Base-by-base conservation (phyloP, 2,888 invertebrate species). In the Nymphalis c-album region DNA sequence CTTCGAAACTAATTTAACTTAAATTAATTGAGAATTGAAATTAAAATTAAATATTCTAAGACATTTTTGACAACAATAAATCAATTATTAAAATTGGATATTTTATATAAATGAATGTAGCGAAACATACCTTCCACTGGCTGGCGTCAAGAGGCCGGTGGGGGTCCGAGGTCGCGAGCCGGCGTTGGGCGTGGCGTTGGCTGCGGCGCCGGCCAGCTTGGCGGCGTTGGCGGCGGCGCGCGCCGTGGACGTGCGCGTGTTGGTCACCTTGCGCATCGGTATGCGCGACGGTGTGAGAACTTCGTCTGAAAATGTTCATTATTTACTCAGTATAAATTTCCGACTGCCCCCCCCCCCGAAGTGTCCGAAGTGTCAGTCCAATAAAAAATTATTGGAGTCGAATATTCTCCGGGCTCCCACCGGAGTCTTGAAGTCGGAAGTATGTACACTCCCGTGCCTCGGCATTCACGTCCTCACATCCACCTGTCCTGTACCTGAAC, bases 231-330 rank as follows among this genome's bases (percentile, higher is more conserved):
- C 94, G 46, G 95, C 94, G 73, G 94, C 93, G 73, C 94, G 84
- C 70, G 93, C 91, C 72, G 92, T 80, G 79, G 93, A 82, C 79
- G 94, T 78, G 78, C 88, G 77, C 83, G 94, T 83, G 68, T 95
- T 95, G 35, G 94, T 93, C 60, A 94, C 93, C 85, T 96, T 94
- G 70, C 95, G 94, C 91, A 94, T 93, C 71, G 97, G 97, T 85
- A 97, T 97, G 82, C 97, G 95, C 74, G 97, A 96, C 71, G 95
- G 96, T 57, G 96, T 96, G 60, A 81, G 81, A 59, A 94, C 95
- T 79, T 96, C 96, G 85, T 96, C 96, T 96, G 74, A 62, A 63
- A 22, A 59, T 17, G 31, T 22, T 16, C 13, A 26, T 16, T 13
- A 26, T 26, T 53, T 1, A 16, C 2, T 53, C 8, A 47, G 22